Conservation (phyloP, 2,797 vertebrate genomes). For the Sparidentex hasta region DNA sequence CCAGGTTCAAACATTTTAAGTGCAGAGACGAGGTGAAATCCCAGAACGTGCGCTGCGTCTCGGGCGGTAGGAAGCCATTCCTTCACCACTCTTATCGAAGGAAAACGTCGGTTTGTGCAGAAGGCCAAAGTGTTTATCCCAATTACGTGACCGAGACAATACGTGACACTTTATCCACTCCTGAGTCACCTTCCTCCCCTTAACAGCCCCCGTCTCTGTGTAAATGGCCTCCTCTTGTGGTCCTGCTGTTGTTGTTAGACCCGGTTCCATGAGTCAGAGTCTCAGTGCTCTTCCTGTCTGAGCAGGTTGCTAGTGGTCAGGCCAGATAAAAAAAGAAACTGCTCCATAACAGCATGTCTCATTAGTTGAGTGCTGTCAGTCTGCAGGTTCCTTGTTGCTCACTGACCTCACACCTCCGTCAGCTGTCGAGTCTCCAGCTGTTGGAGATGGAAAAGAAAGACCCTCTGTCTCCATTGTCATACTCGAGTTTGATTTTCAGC, state of each 20-base stretch:
- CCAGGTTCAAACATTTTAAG: neutral
- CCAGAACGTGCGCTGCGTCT: neutral
- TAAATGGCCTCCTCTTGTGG: constrained; percentile 16
- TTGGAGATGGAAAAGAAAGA: constrained; percentile 33
- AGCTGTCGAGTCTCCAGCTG: constrained; percentile 42
- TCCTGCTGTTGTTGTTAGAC: constrained; percentile 1
- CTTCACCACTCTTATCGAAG: neutral
- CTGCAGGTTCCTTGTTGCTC: constrained; percentile 45
- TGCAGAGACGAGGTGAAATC: neutral
- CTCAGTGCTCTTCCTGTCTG: constrained; percentile 21
- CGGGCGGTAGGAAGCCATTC: neutral
- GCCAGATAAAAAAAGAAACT: constrained; percentile 24
- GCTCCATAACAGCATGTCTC: constrained; percentile 54
- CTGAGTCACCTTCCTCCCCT: constrained; percentile 12
- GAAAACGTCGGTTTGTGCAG: neutral
- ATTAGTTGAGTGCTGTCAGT: constrained; percentile 64
- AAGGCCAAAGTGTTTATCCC: neutral
- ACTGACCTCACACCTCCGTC: constrained; percentile 64
- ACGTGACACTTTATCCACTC: constrained; percentile 6
- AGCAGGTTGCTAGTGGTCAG: constrained; percentile 11
- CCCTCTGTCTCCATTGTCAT: neutral
- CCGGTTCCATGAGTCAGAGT: constrained; percentile 18
- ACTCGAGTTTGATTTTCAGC: constrained; percentile 1
- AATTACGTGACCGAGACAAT: neutral
- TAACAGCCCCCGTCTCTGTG: constrained; percentile 14